Base-by-base conservation (phyloP, 2,888 invertebrate genomes). In the Pemphredon lugubris region DNA sequence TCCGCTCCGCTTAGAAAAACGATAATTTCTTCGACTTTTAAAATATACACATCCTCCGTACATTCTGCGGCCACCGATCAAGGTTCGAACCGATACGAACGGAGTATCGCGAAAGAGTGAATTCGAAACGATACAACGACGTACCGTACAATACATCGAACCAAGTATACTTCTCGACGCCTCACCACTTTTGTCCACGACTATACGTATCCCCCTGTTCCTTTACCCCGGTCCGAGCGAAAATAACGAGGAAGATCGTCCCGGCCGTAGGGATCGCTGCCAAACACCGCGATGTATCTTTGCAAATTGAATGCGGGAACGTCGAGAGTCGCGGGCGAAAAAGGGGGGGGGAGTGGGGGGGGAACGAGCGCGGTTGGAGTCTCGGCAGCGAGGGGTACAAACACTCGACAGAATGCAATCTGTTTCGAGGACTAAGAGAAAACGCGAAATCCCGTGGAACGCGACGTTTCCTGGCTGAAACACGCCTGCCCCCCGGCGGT, bases 401-500 rank as follows among this genome's bases (percentile, higher is more conserved):
- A 23, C 9, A 23, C 7, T 20, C 1, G 6, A 34, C 6, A 50
- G 73, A 72, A 78, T 69, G 76, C 78, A 82, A 82, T 82, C 80
- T 80, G 74, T 79, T 78, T 72, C 55, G 61, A 58, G 68, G 70
- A 75, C 72, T 66, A 42, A 57, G 53, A 63, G 72, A 72, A 61
- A 79, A 68, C 66, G 75, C 67, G 63, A 77, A 64, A 73, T 77
- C 48, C n/a, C 68, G 37, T 50, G 72, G 60, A 69, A 79, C 67
- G 55, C 79, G 60, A 63, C 65, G 67, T 76, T 79, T 54, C 58
- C 64, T 14, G 42, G 26, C 37, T 54, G 59, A 57, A 61, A 68
- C 69, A 26, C 63, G 20, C 16, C 48, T 16, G 30, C 34, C 23
- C 53, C 57, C 34, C 23, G 55, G 47, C 40, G 2, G 37, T 42